Conservation (phyloP, 2,797 vertebrate genomes). For the Garrulus glandarius region DNA sequence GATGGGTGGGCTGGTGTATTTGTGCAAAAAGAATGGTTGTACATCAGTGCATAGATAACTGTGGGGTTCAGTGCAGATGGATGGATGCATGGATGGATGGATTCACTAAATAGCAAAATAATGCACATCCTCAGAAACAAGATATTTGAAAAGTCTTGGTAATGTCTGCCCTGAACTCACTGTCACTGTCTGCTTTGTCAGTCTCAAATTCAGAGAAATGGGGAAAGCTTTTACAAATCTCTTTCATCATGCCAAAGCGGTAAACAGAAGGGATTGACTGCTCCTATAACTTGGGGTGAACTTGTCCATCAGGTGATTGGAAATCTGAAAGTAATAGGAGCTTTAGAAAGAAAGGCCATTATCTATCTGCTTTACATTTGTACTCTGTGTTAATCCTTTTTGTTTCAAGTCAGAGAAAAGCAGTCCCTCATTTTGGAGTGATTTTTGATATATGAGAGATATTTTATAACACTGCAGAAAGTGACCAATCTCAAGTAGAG, state of each 20-base stretch:
- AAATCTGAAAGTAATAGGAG: background rate
- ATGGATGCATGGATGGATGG: background rate
- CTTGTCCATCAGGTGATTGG: background rate
- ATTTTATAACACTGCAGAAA: constrained; percentile 45
- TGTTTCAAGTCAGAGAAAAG: constrained; percentile 49
- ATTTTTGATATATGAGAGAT: constrained; percentile 6
- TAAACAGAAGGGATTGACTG: background rate
- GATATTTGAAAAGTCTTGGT: background rate
- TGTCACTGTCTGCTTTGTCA: background rate
- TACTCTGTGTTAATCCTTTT: constrained; percentile 55
- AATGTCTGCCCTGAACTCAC: background rate
- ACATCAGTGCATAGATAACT: background rate
- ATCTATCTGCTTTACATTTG: constrained; percentile 21
- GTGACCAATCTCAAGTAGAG: background rate
- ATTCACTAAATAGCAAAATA: background rate
- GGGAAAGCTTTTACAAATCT: background rate
- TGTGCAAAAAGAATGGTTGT: background rate
- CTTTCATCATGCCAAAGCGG: background rate
- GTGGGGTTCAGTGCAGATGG: fast-evolving
- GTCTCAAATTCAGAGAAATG: background rate
- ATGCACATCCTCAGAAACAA: background rate
- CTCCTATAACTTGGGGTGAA: background rate
- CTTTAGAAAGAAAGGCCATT: constrained; percentile 21
- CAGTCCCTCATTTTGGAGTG: background rate
- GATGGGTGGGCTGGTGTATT: background rate